Conservation (phyloP, 2,113 vertebrate species). For the Atherinomorus stipes region DNA sequence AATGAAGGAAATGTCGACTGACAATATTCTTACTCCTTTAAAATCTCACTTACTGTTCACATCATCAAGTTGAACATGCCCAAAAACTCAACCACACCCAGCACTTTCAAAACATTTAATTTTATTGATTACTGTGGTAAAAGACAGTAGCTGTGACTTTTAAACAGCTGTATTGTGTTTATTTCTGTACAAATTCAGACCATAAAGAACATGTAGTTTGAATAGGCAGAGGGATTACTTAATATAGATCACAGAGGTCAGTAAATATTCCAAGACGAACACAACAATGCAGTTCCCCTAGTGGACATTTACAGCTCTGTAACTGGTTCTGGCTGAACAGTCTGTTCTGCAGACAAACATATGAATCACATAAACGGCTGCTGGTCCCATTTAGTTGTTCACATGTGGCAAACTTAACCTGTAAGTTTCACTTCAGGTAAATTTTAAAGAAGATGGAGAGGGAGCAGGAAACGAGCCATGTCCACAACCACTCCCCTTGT, state of each 20-base stretch:
- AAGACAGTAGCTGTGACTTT: conserved; percentile 72
- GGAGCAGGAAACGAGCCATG: background rate
- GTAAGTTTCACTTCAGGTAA: background rate
- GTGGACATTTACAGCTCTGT: conserved; percentile 39
- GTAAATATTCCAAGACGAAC: conserved; percentile 50
- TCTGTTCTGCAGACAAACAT: conserved; percentile 32
- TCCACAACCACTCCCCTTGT: background rate
- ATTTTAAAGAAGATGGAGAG: background rate
- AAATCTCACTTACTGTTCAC: background rate
- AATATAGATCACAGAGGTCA: conserved; percentile 60
- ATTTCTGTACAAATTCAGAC: conserved; percentile 54
- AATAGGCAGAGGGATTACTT: conserved; percentile 49
- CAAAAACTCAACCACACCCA: conserved; percentile 48
- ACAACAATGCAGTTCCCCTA: conserved; percentile 35
- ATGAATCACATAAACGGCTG: conserved; percentile 24
- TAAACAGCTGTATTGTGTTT: conserved; percentile 43
- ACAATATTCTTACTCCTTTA: background rate
- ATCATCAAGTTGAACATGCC: background rate
- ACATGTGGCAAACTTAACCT: conserved; percentile 9
- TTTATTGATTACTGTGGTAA: conserved; percentile 84
- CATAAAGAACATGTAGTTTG: conserved; percentile 54
- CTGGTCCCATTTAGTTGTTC: conserved; percentile 30
- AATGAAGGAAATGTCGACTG: background rate
- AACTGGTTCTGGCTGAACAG: conserved; percentile 6
- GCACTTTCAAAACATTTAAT: conserved; percentile 79